These are phyloP conservation scores for Aplochiton taeniatus DNA, from an alignment of 2,797 vertebrate genomes.

Conservation along the genomic window DNA sequence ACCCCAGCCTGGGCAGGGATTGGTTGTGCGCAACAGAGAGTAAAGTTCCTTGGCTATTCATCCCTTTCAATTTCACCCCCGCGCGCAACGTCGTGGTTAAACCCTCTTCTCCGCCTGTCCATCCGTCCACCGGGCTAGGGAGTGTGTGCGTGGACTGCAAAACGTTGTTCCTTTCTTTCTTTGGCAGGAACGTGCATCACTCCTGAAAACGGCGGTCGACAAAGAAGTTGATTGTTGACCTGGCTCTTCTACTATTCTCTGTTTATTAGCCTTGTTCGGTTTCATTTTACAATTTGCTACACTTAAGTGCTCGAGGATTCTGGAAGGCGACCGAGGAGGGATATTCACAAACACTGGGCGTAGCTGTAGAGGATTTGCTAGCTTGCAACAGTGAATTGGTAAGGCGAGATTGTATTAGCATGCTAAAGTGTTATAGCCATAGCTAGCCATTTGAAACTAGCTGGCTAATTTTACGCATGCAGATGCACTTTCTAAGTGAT, in stretches of 20 bases:
- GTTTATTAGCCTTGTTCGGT: conserved; percentile 10
- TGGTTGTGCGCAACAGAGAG: conserved; percentile 67
- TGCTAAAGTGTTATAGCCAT: conserved; percentile 2
- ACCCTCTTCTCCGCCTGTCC: conserved; percentile 56
- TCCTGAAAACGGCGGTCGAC: conserved; percentile 46
- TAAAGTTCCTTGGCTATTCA: conserved; percentile 66
- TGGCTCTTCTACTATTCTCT: conserved; percentile 16
- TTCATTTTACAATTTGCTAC: conserved; percentile 29
- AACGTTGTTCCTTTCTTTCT: conserved; percentile 74
- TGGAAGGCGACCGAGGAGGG: conserved; percentile 33
- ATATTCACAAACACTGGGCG: conserved; percentile 66
- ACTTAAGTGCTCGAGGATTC: conserved; percentile 7
- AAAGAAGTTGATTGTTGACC: conserved; percentile 48
- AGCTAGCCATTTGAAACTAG: conserved; percentile 31
- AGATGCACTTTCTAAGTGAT: background rate
- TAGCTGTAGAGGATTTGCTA: conserved; percentile 66
- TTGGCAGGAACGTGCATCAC: conserved; percentile 63
- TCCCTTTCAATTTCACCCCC: conserved; percentile 68
- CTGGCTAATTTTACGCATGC: conserved; percentile 7
- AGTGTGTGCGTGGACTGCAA: conserved; percentile 41
- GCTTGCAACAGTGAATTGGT: conserved; percentile 51
- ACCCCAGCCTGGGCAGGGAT: conserved; percentile 60
- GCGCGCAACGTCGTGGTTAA: conserved; percentile 50
- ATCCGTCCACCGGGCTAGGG: conserved; percentile 49
- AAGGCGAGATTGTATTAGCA: conserved; percentile 38